These are phyloP conservation scores for Cyclura pinguis DNA, from an alignment of 2,797 vertebrate genomes.

Conservation along the genomic window DNA sequence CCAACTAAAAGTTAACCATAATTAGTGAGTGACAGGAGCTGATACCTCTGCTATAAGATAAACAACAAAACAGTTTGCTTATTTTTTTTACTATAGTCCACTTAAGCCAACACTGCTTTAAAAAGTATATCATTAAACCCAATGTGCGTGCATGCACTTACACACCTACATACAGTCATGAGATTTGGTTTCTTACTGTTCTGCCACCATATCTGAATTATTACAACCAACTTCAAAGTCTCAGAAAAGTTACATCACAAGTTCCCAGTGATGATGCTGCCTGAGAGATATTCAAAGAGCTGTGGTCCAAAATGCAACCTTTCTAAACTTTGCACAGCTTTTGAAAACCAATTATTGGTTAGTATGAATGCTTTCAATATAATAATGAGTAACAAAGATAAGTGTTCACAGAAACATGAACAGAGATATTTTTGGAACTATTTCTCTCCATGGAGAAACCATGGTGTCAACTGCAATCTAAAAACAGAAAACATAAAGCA, in stretches of 20 bases:
- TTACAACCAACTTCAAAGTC: background rate
- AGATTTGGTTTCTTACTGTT: background rate
- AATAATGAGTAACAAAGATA: constrained; percentile 2
- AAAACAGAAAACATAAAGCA: too few relatives aligned
- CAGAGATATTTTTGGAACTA: background rate
- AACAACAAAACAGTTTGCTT: background rate
- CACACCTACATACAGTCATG: background rate
- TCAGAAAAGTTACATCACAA: too few relatives aligned
- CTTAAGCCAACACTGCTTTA: background rate
- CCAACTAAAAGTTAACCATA: background rate
- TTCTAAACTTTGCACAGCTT: too few relatives aligned
- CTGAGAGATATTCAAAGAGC: too few relatives aligned
- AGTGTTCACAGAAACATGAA: background rate
- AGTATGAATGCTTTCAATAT: constrained; percentile 14
- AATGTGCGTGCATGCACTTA: background rate
- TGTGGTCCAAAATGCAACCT: too few relatives aligned
- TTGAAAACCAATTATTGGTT: too few relatives aligned
- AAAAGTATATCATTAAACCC: background rate
- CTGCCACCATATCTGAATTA: background rate
- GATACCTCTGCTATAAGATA: background rate
- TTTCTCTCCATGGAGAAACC: background rate
- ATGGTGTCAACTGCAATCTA: too few relatives aligned
- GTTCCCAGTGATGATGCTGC: too few relatives aligned
- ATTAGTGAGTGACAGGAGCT: background rate
- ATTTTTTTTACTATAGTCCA: background rate